phyloP scores from a whole-genome alignment of 2,113 vertebrate genomes.

The Ptyas mucosa region DNA sequence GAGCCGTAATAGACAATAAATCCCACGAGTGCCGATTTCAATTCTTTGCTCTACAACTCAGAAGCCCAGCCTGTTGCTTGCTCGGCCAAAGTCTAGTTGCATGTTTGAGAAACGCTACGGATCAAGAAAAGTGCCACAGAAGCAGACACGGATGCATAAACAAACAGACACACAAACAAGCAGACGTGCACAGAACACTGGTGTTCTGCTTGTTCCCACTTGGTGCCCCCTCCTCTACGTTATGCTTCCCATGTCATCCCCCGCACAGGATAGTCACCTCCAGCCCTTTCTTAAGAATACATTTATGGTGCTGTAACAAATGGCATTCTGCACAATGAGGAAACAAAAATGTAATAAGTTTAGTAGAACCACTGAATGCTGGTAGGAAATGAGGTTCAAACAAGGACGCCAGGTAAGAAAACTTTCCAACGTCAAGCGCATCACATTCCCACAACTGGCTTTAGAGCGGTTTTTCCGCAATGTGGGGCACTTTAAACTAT shows the following conservation, averaged over 20 bases:
- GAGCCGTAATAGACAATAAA: background rate
- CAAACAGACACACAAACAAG: background rate
- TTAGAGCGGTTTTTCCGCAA: background rate
- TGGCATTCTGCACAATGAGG: background rate
- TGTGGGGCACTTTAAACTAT: background rate
- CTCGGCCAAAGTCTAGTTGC: background rate
- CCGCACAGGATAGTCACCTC: background rate
- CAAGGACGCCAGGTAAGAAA: background rate
- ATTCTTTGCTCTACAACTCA: background rate
- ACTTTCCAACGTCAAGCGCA: background rate
- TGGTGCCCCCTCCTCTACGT: background rate
- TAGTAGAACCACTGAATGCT: background rate
- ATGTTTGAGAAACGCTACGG: background rate
- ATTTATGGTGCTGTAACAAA: background rate
- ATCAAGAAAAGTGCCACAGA: background rate
- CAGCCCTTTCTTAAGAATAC: background rate
- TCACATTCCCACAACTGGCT: background rate
- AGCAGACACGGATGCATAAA: background rate
- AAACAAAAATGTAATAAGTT: background rate
- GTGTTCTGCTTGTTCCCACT: background rate
- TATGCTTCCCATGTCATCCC: background rate
- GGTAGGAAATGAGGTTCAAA: background rate
- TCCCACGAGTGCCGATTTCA: background rate
- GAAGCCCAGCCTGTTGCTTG: background rate
- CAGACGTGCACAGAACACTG: background rate